Evolutionary conservation across 1,140 invertebrate genomes (phyloP).

Genomic region (Hylaeus anthracinus): DNA sequence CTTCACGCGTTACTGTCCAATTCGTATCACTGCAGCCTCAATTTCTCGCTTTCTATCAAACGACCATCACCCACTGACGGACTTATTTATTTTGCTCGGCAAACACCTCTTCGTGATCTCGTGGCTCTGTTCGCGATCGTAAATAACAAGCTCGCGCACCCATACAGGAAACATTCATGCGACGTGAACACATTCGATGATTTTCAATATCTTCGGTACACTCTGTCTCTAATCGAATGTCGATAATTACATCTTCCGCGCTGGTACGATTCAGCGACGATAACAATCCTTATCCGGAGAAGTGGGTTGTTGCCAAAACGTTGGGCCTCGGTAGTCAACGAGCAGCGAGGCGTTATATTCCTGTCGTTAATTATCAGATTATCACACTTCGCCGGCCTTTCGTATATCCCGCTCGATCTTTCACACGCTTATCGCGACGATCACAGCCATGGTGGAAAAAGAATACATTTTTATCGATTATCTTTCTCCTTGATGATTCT

Average conservation of each 20-base stretch:
- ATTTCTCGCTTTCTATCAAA: constrained; percentile 14
- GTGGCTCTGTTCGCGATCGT: neutral
- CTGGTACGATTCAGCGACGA: neutral
- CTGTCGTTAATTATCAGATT: constrained; percentile 21
- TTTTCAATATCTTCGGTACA: neutral
- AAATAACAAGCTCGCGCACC: neutral
- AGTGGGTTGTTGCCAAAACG: neutral
- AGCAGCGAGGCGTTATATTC: neutral
- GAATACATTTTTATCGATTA: neutral
- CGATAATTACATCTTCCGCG: neutral
- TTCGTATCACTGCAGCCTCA: neutral
- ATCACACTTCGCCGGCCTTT: constrained; percentile 6
- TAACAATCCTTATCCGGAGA: neutral
- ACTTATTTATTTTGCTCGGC: neutral
- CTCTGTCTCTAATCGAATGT: neutral
- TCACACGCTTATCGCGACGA: neutral
- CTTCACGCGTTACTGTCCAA: neutral
- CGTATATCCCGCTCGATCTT: constrained; percentile 1
- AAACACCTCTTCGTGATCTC: neutral
- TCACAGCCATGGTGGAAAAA: neutral
- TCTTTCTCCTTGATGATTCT: neutral
- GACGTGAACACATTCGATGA: neutral
- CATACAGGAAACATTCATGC: neutral
- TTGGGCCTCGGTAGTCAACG: neutral
- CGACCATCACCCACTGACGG: neutral